A percentile compares a stretch with the other conserved stretches of the same genome.
Evolutionary conservation across 2,797 vertebrate species (phyloP).

Genomic region (Cheracebus regulus): DNA sequence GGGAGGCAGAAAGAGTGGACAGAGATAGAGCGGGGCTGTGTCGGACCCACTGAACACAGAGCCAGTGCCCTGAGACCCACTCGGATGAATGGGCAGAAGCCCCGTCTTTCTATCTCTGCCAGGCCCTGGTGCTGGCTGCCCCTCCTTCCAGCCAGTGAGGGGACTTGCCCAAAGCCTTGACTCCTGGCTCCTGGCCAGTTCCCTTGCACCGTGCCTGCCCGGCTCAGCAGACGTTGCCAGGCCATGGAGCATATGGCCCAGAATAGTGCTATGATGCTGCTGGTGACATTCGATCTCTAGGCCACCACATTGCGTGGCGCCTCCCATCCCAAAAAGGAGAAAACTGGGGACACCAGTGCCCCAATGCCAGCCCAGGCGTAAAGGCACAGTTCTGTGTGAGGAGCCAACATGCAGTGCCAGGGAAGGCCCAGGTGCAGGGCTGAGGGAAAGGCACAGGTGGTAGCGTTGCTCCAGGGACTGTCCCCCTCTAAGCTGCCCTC

Average conservation of each 20-base stretch:
- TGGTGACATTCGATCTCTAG: slow-evolving; percentile 45
- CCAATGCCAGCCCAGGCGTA: not conserved
- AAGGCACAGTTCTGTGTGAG: not conserved
- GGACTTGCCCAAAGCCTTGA: slow-evolving; percentile 25
- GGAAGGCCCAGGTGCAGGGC: not conserved
- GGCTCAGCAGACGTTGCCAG: slow-evolving; percentile 59
- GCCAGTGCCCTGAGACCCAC: not conserved
- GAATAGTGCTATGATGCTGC: slow-evolving; percentile 67
- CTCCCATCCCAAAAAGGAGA: slow-evolving; percentile 54
- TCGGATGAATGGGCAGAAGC: not conserved
- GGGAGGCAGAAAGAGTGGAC: not conserved
- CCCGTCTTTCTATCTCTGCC: not conserved
- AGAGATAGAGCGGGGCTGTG: not conserved
- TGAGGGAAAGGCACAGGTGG: not conserved
- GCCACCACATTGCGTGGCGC: not conserved
- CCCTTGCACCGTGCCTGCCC: slow-evolving; percentile 57
- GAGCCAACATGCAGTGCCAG: not conserved
- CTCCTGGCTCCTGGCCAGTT: slow-evolving; percentile 49
- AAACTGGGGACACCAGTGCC: not conserved
- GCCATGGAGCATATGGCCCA: slow-evolving; percentile 52
- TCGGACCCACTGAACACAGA: not conserved
- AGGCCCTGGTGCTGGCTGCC: not conserved
- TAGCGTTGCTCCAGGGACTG: not conserved
- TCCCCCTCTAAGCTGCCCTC: not conserved
- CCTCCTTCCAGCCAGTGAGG: not conserved